These are phyloP conservation scores for Oscheius sp. DNA, from an alignment of 2,888 invertebrate genomes.

Conservation along the genomic window DNA sequence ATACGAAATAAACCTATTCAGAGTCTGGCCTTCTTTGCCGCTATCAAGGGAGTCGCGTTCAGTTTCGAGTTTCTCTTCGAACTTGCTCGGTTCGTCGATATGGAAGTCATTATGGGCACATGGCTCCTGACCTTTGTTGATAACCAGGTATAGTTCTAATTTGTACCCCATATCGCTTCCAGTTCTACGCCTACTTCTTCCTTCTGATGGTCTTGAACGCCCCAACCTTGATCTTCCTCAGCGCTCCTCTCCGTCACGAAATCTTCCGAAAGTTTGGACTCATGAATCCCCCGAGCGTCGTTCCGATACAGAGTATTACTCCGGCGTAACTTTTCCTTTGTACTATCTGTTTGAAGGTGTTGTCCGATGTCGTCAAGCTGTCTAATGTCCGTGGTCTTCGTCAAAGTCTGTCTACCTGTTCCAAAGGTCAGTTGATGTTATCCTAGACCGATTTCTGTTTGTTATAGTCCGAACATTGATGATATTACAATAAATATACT, in stretches of 20 bases:
- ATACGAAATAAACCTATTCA: not conserved
- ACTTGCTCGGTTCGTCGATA: not conserved
- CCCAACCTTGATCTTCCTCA: not conserved
- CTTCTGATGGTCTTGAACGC: conserved; percentile 5
- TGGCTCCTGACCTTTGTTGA: not conserved
- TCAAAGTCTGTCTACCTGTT: no score
- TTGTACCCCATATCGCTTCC: not conserved
- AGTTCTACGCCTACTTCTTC: conserved; percentile 24
- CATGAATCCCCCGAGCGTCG: not conserved
- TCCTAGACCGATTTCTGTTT: no score
- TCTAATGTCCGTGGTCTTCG: no score
- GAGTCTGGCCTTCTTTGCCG: conserved; percentile 22
- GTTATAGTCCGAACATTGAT: no score
- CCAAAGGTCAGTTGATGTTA: no score
- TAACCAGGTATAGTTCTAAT: not conserved
- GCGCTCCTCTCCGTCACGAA: not conserved
- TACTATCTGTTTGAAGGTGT: no score
- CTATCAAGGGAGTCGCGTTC: conserved; percentile 5
- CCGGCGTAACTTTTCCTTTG: no score
- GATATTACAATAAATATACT: no score
- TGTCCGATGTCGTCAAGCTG: no score
- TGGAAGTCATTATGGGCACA: not conserved
- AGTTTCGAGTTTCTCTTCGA: conserved; percentile 12
- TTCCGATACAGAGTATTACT: no score
- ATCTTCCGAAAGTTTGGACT: not conserved